Conservation (phyloP, 2,888 invertebrate genomes). For the Ormyrus pomaceus region DNA sequence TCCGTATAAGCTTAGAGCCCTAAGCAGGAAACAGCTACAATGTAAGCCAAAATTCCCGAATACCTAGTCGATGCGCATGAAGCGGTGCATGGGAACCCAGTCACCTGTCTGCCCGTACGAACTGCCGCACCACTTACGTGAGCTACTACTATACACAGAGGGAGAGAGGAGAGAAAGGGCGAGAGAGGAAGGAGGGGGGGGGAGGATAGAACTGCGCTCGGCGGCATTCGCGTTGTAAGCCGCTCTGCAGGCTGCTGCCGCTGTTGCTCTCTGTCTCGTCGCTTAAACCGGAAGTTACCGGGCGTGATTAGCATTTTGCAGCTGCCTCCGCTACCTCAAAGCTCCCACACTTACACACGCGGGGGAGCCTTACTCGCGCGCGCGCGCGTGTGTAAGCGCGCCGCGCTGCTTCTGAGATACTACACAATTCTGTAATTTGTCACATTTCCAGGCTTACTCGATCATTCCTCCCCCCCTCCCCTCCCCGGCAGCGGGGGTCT, state of each 20-base stretch:
- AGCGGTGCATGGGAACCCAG: background rate
- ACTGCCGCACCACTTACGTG: conserved; percentile 63
- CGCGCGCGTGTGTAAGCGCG: background rate
- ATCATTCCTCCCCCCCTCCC: conserved; percentile 18
- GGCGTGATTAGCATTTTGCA: conserved; percentile 51
- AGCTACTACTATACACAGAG: background rate
- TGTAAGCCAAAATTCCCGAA: no score
- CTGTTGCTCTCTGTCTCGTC: conserved; percentile 14
- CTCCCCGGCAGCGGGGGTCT: no score
- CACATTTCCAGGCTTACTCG: conserved; percentile 40
- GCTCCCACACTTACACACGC: background rate
- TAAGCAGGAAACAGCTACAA: no score
- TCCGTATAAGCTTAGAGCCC: no score
- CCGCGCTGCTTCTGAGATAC: conserved; percentile 14
- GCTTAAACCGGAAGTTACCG: conserved; percentile 34
- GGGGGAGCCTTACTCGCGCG: background rate
- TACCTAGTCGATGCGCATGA: background rate
- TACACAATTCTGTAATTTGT: conserved; percentile 52
- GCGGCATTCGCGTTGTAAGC: conserved; percentile 1
- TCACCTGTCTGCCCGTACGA: conserved; percentile 64
- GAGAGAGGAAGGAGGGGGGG: no score
- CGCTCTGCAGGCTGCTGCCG: conserved; percentile 5
- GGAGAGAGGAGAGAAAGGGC: no score
- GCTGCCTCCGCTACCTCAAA: conserved; percentile 13
- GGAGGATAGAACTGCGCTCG: conserved; percentile 4